These are phyloP conservation scores for Diplogasteroides magnus DNA, from an alignment of 1,140 invertebrate species.

Conservation along the genomic window DNA sequence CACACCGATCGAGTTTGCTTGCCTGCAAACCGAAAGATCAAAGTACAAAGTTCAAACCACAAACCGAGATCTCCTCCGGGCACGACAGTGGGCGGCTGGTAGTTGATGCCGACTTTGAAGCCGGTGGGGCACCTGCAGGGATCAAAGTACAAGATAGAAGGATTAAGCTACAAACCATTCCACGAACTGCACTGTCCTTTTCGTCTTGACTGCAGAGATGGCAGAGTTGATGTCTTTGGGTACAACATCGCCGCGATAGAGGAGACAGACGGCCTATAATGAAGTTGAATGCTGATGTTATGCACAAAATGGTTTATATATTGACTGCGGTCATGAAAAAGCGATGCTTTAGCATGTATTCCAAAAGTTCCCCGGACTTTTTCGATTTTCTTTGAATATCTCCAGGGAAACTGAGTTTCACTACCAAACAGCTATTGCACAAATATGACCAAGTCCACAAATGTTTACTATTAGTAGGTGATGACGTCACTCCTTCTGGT, in stretches of 20 bases:
- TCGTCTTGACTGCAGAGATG: conserved; percentile 76
- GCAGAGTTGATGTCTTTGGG: conserved; percentile 76
- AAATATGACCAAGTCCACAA: too few species aligned
- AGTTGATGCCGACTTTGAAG: conserved; percentile 69
- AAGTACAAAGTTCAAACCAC: neutral
- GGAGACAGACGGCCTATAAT: conserved; percentile 75
- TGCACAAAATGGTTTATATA: too few species aligned
- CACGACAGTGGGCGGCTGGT: conserved; percentile 76
- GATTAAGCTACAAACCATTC: conserved; percentile 64
- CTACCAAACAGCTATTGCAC: too few species aligned
- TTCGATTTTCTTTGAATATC: too few species aligned
- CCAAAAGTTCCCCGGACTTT: too few species aligned
- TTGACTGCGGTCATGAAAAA: too few species aligned
- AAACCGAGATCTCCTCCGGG: conserved; percentile 72
- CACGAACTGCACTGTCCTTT: conserved; percentile 72
- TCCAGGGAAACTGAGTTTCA: too few species aligned
- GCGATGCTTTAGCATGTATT: too few species aligned
- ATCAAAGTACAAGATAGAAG: neutral
- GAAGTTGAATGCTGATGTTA: neutral
- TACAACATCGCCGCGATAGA: conserved; percentile 72
- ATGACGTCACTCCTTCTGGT: too few species aligned
- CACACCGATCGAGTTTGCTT: conserved; percentile 30
- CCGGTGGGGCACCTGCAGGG: conserved; percentile 64
- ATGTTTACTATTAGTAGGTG: too few species aligned
- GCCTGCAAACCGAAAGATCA: neutral